Percentiles rank a stretch among this genome's conserved stretches.
Evolutionary conservation across 2,113 vertebrate genomes (phyloP).

Genomic region (Chlorodrepanis virens): DNA sequence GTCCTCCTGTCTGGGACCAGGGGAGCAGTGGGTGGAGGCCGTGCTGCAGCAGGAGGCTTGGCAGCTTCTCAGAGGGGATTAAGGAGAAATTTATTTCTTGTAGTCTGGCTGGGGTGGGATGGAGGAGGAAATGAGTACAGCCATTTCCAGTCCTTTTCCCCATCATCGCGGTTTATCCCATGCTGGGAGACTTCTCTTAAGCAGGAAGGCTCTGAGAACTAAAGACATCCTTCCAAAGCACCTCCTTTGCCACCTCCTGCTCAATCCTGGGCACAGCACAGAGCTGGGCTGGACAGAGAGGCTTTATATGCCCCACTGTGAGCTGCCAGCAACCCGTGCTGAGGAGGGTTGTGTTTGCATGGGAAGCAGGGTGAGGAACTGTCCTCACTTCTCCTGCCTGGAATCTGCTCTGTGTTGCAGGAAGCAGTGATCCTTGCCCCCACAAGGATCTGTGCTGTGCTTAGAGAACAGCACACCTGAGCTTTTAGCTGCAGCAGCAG

Average conservation of each 20-base stretch:
- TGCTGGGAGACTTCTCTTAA: not conserved
- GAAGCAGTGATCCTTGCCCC: conserved; percentile 21
- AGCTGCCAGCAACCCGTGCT: not conserved
- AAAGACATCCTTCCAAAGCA: not conserved
- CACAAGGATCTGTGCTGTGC: not conserved
- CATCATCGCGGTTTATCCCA: not conserved
- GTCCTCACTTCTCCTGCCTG: not conserved
- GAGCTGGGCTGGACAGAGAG: not conserved
- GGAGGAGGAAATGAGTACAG: not conserved
- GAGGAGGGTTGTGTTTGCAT: not conserved
- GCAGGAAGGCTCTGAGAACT: not conserved
- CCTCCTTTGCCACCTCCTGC: not conserved
- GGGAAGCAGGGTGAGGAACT: not conserved
- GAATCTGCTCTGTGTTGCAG: not conserved
- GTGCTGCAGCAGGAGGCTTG: not conserved
- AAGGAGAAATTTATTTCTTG: not conserved
- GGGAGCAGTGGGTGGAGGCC: not conserved
- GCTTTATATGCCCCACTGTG: not conserved
- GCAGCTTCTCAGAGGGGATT: not conserved
- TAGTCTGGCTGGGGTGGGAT: not conserved
- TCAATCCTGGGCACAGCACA: accelerated
- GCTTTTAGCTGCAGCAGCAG: conserved; percentile 9
- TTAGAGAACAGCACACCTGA: not conserved
- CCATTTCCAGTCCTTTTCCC: not conserved
- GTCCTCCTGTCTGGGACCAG: not conserved